A percentile compares a stretch with the other conserved stretches of the same genome.
These are phyloP conservation scores for Amphibalanus amphitrite DNA, from an alignment of 1,140 invertebrate genomes.

Conservation along the genomic window DNA sequence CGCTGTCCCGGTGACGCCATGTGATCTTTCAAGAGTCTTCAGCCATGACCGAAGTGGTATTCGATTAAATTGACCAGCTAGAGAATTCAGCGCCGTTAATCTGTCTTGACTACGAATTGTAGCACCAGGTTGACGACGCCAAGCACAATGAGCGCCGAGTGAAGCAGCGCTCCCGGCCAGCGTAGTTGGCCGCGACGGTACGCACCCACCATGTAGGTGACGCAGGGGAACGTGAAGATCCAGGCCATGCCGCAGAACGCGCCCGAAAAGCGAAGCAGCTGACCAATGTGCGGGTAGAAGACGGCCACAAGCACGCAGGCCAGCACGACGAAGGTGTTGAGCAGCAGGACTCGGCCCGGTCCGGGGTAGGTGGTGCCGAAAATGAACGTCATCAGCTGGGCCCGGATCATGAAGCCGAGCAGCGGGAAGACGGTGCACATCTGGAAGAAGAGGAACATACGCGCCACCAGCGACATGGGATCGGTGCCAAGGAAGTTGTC, in stretches of 20 bases:
- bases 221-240: background rate
- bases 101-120: background rate
- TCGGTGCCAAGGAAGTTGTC: slow-evolving; percentile 71
- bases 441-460: slow-evolving; percentile 68
- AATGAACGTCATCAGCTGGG: background rate
- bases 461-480: slow-evolving; percentile 53
- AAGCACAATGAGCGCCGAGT: background rate
- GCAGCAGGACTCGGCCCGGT: slow-evolving; percentile 3
- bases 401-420: slow-evolving; percentile 61
- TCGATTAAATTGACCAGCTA: no score
- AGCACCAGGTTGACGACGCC: slow-evolving; percentile 2
- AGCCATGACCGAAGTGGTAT: no score
- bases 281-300: slow-evolving; percentile 65
- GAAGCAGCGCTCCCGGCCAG: background rate
- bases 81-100: background rate
- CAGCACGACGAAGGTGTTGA: slow-evolving; percentile 26
- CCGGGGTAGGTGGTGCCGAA: slow-evolving; percentile 5
- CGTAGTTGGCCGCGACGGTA: background rate
- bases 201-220: background rate
- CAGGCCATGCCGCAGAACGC: slow-evolving; percentile 3
- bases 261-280: slow-evolving; percentile 49
- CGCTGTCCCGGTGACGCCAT: no score
- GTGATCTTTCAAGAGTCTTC: no score
- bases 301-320: slow-evolving; percentile 65
- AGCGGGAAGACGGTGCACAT: slow-evolving; percentile 73